A percentile compares a stretch with the other conserved stretches of the same genome.
Conservation (phyloP, 2,113 vertebrate species). For the Zosterops borbonicus region DNA sequence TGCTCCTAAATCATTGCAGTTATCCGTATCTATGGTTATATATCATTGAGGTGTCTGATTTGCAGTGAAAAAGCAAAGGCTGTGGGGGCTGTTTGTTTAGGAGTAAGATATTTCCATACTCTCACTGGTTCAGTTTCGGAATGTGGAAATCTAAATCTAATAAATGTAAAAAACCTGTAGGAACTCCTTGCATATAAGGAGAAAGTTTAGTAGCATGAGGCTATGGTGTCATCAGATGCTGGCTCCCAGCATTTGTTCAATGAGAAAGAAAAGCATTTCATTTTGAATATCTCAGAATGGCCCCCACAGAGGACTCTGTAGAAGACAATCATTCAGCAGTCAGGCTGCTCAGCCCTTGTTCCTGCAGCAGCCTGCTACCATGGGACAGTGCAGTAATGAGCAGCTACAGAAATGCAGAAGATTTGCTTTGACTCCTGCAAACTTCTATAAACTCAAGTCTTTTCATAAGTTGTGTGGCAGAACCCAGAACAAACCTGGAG, state of each 20-base stretch:
- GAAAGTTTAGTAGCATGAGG: background rate
- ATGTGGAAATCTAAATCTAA: background rate
- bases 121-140: background rate
- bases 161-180: background rate
- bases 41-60: background rate
- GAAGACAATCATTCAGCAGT: background rate
- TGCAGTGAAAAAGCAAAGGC: background rate
- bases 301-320: background rate
- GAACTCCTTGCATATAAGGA: background rate
- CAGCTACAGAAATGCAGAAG: background rate
- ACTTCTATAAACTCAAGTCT: background rate
- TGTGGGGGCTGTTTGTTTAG: background rate
- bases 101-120: background rate
- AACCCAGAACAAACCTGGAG: background rate
- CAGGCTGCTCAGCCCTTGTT: background rate
- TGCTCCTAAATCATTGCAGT: background rate
- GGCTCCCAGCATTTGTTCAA: background rate
- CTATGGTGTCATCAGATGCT: background rate
- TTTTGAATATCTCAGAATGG: background rate
- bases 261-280: background rate
- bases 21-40: background rate
- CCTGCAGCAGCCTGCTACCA: accelerated
- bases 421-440: background rate
- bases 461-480: accelerated
- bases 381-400: too few species aligned